Conservation (phyloP, 2,888 invertebrate genomes). For the Entomobrya multifasciata region DNA sequence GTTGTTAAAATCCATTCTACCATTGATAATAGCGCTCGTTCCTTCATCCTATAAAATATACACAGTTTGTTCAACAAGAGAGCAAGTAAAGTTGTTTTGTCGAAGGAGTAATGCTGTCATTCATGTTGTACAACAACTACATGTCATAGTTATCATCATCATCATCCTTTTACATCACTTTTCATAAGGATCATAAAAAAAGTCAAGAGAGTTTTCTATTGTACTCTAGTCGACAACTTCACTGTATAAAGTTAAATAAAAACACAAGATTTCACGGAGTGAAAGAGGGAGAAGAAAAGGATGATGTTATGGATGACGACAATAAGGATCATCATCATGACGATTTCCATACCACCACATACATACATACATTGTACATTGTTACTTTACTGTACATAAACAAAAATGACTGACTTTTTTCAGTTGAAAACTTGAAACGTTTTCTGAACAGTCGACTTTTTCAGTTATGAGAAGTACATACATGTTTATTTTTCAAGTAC, state of each 20-base stretch:
- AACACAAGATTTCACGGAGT: constrained; percentile 9
- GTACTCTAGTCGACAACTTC: constrained; percentile 26
- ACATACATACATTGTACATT: constrained; percentile 5
- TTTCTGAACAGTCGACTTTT: neutral
- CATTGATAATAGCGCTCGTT: constrained; percentile 33
- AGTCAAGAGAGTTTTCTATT: constrained; percentile 34
- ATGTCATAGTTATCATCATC: constrained; percentile 51
- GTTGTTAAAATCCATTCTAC: constrained; percentile 40
- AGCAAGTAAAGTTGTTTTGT: constrained; percentile 16
- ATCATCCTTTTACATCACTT: neutral
- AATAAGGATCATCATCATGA: constrained; percentile 15
- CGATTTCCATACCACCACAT: neutral
- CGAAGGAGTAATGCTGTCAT: constrained; percentile 23
- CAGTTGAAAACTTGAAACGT: constrained; percentile 14
- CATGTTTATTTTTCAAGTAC: no score
- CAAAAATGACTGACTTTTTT: constrained; percentile 47
- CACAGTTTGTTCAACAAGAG: constrained; percentile 14
- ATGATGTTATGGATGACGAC: constrained; percentile 31
- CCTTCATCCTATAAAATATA: neutral
- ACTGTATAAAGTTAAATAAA: constrained; percentile 49
- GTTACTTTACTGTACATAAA: neutral
- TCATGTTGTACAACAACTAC: constrained; percentile 45
- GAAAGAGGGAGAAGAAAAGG: neutral
- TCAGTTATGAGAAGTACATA: neutral
- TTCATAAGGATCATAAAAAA: constrained; percentile 46